Conservation (phyloP, 2,888 invertebrate species). For the Patella pellucida region DNA sequence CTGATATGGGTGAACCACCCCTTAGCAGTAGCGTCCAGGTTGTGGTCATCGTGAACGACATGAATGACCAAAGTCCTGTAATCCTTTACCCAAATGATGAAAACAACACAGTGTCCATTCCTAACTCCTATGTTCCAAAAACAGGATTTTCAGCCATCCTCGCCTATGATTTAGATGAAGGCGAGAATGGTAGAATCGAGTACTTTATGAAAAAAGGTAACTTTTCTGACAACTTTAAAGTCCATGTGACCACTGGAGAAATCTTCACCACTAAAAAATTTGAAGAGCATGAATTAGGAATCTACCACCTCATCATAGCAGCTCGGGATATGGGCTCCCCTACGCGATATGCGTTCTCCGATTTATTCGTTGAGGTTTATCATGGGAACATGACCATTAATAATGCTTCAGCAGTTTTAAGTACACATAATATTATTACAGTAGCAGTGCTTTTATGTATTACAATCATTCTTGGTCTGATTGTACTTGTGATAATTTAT, state of each 20-base stretch:
- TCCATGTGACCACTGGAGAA: conserved; percentile 28
- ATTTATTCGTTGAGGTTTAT: conserved; percentile 35
- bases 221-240: conserved; percentile 31
- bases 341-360: conserved; percentile 29
- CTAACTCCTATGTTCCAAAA: conserved; percentile 33
- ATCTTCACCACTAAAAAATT: background rate
- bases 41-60: conserved; percentile 48
- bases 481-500: conserved; percentile 41
- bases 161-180: conserved; percentile 38
- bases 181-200: conserved; percentile 31
- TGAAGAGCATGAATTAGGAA: background rate
- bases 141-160: conserved; percentile 30
- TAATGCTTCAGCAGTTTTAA: background rate
- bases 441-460: conserved; percentile 46
- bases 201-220: conserved; percentile 33
- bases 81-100: conserved; percentile 42
- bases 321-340: conserved; percentile 30
- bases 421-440: conserved; percentile 39
- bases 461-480: conserved; percentile 41
- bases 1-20: conserved; percentile 47
- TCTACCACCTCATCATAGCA: conserved; percentile 22
- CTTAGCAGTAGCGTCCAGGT: conserved; percentile 46
- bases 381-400: conserved; percentile 28
- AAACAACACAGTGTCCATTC: conserved; percentile 45
- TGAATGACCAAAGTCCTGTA: conserved; percentile 48